Percentiles rank a stretch among this genome's conserved stretches.
Conservation (phyloP, 2,797 vertebrate genomes). For the Netta rufina region DNA sequence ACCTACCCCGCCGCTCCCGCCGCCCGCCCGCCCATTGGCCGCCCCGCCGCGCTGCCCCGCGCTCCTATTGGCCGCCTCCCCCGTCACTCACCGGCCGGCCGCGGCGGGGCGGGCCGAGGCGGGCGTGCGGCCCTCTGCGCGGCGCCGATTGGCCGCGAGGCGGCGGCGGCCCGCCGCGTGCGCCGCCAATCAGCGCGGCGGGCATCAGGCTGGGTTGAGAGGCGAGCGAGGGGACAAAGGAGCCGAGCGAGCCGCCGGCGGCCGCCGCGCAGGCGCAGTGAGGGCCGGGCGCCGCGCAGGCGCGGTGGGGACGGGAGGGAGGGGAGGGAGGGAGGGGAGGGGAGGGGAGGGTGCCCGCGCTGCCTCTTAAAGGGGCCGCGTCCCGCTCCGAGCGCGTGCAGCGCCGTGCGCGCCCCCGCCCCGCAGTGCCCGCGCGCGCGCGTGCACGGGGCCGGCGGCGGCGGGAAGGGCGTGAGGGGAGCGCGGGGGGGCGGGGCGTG, state of each 20-base stretch:
- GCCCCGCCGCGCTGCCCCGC: rapidly evolving
- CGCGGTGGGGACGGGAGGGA: background rate
- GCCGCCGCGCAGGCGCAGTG: background rate
- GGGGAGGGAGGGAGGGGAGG: too few relatives aligned
- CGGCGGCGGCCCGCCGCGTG: background rate
- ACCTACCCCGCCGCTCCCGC: background rate
- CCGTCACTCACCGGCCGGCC: background rate
- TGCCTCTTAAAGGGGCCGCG: conserved; percentile 12
- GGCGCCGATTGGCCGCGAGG: background rate
- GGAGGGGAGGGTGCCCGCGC: too few relatives aligned
- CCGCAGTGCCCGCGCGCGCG: too few relatives aligned
- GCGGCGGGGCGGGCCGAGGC: rapidly evolving
- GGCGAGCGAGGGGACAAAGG: conserved; percentile 53
- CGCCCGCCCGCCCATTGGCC: conserved; percentile 3
- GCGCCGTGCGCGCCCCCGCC: too few relatives aligned
- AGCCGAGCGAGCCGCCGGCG: background rate
- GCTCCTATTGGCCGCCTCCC: rapidly evolving
- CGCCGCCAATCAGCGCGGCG: background rate
- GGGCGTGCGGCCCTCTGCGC: rapidly evolving
- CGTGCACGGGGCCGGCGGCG: background rate
- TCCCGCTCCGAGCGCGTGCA: rapidly evolving
- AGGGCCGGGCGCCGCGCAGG: rapidly evolving
- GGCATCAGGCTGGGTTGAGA: background rate
- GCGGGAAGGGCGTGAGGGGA: background rate
- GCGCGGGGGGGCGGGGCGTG: background rate